Conservation (phyloP, 2,113 vertebrate genomes). For the Oophaga pumilio region DNA sequence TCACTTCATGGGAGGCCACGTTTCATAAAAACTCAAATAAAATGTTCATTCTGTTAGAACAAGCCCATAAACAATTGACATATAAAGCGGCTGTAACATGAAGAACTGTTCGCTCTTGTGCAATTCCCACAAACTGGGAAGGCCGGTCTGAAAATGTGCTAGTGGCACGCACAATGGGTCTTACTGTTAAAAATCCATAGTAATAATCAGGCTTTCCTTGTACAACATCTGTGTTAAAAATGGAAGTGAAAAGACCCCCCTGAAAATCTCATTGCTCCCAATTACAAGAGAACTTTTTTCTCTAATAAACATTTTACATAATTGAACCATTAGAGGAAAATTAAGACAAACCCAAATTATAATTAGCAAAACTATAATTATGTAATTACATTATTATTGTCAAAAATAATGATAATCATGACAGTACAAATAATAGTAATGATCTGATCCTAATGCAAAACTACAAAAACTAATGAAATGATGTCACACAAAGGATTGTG, state of each 20-base stretch:
- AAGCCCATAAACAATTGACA: slow-evolving; percentile 52
- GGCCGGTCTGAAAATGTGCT: slow-evolving; percentile 34
- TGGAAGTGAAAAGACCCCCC: not conserved
- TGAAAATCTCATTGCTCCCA: not conserved
- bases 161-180: slow-evolving; percentile 44
- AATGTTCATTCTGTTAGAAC: slow-evolving; percentile 53
- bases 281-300: not conserved
- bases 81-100: slow-evolving; percentile 46
- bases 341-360: not conserved
- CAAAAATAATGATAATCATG: not conserved
- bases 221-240: slow-evolving; percentile 10
- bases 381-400: not conserved
- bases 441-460: no score
- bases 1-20: slow-evolving; percentile 51
- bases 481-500: no score
- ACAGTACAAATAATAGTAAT: no score
- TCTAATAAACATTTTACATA: not conserved
- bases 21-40: slow-evolving; percentile 54
- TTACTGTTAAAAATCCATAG: slow-evolving; percentile 12
- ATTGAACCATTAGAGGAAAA: not conserved
- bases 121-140: slow-evolving; percentile 54
- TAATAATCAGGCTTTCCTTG: slow-evolving; percentile 7
- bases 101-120: slow-evolving; percentile 40
- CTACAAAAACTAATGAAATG: no score
- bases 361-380: not conserved